phyloP scores from a whole-genome alignment of 2,888 invertebrate species.

The Clepsis dumicolana region DNA sequence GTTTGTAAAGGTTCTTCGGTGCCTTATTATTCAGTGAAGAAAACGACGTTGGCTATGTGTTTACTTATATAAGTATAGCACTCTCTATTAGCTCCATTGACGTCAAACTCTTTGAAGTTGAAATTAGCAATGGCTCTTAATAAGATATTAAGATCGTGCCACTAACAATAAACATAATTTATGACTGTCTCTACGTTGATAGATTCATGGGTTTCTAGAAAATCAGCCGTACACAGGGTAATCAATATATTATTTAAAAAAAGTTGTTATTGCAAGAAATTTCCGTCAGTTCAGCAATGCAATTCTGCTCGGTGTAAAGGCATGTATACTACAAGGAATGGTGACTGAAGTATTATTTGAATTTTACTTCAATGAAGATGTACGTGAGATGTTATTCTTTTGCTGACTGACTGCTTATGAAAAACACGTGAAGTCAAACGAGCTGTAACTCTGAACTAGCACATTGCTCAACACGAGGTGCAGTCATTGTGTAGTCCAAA shows the following conservation, averaged over 20 bases:
- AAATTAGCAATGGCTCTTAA: constrained; percentile 54
- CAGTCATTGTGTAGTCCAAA: constrained; percentile 30
- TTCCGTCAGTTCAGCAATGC: not conserved
- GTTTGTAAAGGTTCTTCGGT: not conserved
- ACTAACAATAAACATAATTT: constrained; percentile 38
- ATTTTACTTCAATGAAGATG: not conserved
- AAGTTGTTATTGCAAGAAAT: not conserved
- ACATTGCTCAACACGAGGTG: constrained; percentile 24
- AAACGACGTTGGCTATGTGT: not conserved
- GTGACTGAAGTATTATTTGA: not conserved
- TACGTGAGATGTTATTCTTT: constrained; percentile 2
- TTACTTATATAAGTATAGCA: constrained; percentile 18
- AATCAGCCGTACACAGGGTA: constrained; percentile 23
- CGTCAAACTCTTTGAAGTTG: constrained; percentile 56
- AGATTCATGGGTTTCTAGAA: constrained; percentile 21
- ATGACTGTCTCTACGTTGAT: constrained; percentile 26
- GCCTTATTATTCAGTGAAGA: constrained; percentile 1
- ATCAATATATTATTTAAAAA: constrained; percentile 31
- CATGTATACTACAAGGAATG: not conserved
- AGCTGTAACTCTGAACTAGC: constrained; percentile 20
- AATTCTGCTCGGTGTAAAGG: not conserved
- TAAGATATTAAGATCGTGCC: constrained; percentile 51
- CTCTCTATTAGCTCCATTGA: constrained; percentile 31
- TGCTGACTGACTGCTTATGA: not conserved
- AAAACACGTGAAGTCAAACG: constrained; percentile 12